phyloP scores from a whole-genome alignment of 2,113 vertebrate species.

The Hylia prasina region DNA sequence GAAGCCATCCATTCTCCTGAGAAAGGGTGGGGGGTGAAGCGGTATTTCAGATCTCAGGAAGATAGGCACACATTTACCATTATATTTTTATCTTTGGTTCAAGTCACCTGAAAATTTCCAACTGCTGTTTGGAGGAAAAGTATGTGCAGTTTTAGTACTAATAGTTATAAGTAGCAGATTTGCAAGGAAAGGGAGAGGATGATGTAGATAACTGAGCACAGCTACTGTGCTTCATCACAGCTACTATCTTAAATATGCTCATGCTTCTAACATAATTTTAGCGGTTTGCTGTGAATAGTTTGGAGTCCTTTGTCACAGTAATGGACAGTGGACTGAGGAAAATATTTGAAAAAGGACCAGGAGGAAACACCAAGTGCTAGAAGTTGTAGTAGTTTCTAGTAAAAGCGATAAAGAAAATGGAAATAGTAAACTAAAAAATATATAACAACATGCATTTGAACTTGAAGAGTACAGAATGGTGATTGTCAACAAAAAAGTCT shows the following conservation, averaged over 20 bases:
- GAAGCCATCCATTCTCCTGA: neutral
- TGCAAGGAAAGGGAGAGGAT: neutral
- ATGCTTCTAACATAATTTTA: neutral
- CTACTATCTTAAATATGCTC: neutral
- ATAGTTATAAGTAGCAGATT: neutral
- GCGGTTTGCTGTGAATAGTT: neutral
- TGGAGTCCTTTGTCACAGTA: neutral
- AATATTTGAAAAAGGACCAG: neutral
- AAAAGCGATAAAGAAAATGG: neutral
- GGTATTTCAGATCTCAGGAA: neutral
- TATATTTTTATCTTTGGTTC: neutral
- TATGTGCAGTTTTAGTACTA: neutral
- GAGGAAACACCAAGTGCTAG: neutral
- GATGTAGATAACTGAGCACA: neutral
- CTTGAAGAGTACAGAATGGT: neutral
- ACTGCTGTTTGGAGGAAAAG: rapidly evolving
- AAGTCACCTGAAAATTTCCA: neutral
- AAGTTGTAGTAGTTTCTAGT: neutral
- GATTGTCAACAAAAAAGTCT: neutral
- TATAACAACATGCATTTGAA: neutral
- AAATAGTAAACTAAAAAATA: neutral
- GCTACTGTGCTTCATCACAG: neutral
- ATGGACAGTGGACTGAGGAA: neutral
- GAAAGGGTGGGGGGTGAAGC: neutral
- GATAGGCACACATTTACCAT: neutral